Percentiles rank a stretch among this genome's conserved stretches.
phyloP scores from a whole-genome alignment of 92 coral and sea anemone species.

The Ricordea florida region DNA sequence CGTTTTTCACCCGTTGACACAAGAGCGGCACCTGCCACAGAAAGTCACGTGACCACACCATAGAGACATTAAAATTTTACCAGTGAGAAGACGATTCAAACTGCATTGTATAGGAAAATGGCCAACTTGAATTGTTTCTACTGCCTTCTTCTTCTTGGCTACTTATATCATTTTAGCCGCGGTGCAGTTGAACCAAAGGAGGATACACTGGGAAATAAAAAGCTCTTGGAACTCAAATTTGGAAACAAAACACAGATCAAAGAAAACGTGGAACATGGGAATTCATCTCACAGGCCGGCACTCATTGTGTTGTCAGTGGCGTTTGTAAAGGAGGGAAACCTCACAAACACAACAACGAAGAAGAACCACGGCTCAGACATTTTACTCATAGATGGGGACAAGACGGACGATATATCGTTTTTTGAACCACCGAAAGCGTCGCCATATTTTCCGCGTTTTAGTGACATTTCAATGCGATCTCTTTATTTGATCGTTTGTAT shows the following conservation, averaged over 20 bases:
- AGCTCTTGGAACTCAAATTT: too few relatives aligned
- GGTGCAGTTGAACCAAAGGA: too few relatives aligned
- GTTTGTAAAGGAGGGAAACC: conserved; percentile 20
- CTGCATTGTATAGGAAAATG: too few relatives aligned
- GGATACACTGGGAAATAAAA: too few relatives aligned
- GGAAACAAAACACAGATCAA: background rate
- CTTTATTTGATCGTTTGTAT: conserved; percentile 76
- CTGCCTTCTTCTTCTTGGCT: too few relatives aligned
- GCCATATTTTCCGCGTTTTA: conserved; percentile 60
- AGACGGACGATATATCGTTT: conserved; percentile 8
- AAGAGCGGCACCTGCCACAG: too few relatives aligned
- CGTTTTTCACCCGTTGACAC: too few relatives aligned
- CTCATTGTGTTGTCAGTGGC: conserved; percentile 30
- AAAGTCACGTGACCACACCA: too few relatives aligned
- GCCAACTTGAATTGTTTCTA: too few relatives aligned
- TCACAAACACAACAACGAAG: background rate
- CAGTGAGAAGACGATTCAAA: too few relatives aligned
- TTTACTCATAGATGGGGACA: conserved; percentile 12
- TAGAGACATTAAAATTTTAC: too few relatives aligned
- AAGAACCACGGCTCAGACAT: conserved; percentile 19
- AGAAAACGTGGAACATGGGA: background rate
- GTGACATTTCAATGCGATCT: conserved; percentile 73
- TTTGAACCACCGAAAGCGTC: conserved; percentile 42
- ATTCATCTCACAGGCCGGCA: conserved; percentile 4
- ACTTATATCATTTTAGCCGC: too few relatives aligned